Conservation (phyloP, 1,140 invertebrate species). For the Zaprionus kolodkinae region DNA sequence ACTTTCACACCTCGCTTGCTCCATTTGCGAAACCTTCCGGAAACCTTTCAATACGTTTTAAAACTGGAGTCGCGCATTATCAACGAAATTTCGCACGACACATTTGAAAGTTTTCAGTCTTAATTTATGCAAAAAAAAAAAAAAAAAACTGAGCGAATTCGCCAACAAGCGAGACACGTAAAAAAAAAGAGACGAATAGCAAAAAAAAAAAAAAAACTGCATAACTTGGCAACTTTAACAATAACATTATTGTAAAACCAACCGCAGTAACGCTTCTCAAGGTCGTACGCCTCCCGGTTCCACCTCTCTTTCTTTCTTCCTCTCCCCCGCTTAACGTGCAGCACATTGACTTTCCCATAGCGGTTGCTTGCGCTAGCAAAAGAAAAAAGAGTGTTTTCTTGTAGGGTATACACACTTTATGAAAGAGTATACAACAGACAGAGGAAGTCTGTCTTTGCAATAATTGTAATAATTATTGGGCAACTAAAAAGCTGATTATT, state of each 20-base stretch:
- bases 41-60: background rate
- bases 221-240: constrained; percentile 72
- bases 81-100: constrained; percentile 65
- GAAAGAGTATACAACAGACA: background rate
- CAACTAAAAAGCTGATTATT: no score
- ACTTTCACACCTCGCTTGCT: constrained; percentile 1
- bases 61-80: constrained; percentile 34
- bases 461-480: no score
- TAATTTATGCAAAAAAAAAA: constrained; percentile 55
- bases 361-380: constrained; percentile 59
- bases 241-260: constrained; percentile 56
- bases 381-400: constrained; percentile 46
- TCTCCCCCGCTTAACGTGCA: background rate
- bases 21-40: background rate
- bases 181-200: constrained; percentile 26
- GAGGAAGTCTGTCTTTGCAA: no score
- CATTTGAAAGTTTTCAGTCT: constrained; percentile 74
- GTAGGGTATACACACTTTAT: background rate
- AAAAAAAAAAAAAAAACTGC: constrained; percentile 54
- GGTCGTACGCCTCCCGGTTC: constrained; percentile 46
- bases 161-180: constrained; percentile 33
- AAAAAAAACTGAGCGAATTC: constrained; percentile 18
- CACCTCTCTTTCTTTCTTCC: background rate
- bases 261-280: constrained; percentile 53
- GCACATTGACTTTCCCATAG: constrained; percentile 65